phyloP scores from a whole-genome alignment of 2,888 invertebrate genomes.

The Melieria picta region DNA sequence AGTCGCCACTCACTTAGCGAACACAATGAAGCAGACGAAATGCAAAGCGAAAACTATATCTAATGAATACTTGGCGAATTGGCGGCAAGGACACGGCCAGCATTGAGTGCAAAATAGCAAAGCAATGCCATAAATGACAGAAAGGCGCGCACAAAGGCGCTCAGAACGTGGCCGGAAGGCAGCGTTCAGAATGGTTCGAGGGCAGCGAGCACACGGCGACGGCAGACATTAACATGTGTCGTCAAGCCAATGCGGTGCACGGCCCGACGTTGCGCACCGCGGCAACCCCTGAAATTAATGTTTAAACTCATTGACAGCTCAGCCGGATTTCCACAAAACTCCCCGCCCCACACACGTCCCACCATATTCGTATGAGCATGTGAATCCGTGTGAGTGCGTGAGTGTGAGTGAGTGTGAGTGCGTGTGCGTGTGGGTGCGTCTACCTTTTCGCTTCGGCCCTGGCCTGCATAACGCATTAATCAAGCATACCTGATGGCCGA shows the following conservation, averaged over 20 bases:
- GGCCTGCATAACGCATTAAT: conserved; percentile 54
- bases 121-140: no score
- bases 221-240: conserved; percentile 50
- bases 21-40: no score
- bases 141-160: background rate
- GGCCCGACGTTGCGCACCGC: background rate
- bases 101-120: no score
- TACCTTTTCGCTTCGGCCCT: background rate
- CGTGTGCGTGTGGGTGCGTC: conserved; percentile 15
- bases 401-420: conserved; percentile 5
- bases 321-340: conserved; percentile 5
- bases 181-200: background rate
- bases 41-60: background rate
- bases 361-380: background rate
- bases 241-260: background rate
- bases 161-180: background rate
- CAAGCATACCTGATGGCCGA: conserved; percentile 57
- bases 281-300: conserved; percentile 51
- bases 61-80: background rate
- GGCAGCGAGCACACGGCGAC: background rate
- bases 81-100: no score
- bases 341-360: background rate
- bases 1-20: no score
- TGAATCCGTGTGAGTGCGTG: conserved; percentile 7
- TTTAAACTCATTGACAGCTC: conserved; percentile 49